These are phyloP conservation scores for Brachionus plicatilis DNA, from an alignment of 1,140 invertebrate species.

Conservation along the genomic window DNA sequence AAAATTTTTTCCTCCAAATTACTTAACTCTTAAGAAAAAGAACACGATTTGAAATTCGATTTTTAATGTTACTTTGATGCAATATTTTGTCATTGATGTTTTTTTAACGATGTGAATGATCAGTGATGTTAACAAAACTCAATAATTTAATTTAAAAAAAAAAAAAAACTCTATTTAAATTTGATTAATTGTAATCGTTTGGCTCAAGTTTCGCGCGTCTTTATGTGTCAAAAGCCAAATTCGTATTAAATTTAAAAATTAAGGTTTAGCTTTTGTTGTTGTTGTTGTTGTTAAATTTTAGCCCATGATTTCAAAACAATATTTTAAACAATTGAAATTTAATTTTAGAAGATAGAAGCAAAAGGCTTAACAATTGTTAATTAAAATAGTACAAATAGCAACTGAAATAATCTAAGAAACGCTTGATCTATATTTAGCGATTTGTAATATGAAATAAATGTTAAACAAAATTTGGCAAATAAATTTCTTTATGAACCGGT, in stretches of 20 bases:
- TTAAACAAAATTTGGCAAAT: neutral
- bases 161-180: neutral
- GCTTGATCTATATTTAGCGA: neutral
- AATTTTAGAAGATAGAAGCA: neutral
- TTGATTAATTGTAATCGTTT: neutral
- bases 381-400: neutral
- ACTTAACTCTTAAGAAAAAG: neutral
- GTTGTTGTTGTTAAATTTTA: neutral
- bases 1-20: too few relatives aligned
- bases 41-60: neutral
- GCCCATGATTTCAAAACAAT: neutral
- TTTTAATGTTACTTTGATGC: neutral
- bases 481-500: neutral
- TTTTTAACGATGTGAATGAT: neutral
- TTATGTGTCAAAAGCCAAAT: neutral
- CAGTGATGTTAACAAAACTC: neutral
- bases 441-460: constrained; percentile 2
- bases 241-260: neutral
- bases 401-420: neutral
- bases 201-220: neutral
- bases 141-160: neutral
- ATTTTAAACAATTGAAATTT: neutral
- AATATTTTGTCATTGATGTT: neutral
- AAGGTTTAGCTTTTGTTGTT: neutral
- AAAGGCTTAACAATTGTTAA: neutral